These are phyloP conservation scores for Noctilio leporinus DNA, from an alignment of 2,113 vertebrate genomes.

Conservation along the genomic window DNA sequence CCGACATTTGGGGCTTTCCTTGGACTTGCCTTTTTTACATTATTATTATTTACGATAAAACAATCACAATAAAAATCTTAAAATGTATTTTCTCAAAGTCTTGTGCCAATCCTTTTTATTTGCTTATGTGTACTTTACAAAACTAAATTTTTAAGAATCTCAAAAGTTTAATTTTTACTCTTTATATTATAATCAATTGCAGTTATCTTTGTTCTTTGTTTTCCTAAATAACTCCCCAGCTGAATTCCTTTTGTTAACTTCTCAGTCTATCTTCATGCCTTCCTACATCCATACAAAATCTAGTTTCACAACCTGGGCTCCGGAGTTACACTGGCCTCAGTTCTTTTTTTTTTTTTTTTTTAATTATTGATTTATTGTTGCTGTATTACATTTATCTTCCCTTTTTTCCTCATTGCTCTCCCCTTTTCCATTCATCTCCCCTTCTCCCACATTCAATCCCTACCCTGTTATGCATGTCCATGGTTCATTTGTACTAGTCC, in stretches of 20 bases:
- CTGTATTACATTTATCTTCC: too few relatives aligned
- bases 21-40: neutral
- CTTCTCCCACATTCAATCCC: too few relatives aligned
- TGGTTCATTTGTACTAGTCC: too few relatives aligned
- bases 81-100: neutral
- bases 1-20: neutral
- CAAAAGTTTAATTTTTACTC: neutral
- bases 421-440: too few relatives aligned
- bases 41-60: neutral
- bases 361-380: too few relatives aligned
- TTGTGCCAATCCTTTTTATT: neutral
- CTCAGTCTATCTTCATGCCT: neutral
- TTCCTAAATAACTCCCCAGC: neutral
- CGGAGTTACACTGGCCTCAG: neutral
- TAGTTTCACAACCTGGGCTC: neutral
- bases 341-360: neutral
- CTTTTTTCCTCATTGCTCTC: too few relatives aligned
- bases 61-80: neutral
- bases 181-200: neutral
- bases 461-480: too few relatives aligned
- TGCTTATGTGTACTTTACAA: neutral
- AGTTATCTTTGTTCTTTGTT: neutral
- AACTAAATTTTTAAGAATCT: neutral
- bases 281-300: neutral
- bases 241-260: neutral